Percentiles rank a stretch among this genome's conserved stretches.
These are phyloP conservation scores for Clarias macrocephalus DNA, from an alignment of 2,113 vertebrate species.

Conservation along the genomic window DNA sequence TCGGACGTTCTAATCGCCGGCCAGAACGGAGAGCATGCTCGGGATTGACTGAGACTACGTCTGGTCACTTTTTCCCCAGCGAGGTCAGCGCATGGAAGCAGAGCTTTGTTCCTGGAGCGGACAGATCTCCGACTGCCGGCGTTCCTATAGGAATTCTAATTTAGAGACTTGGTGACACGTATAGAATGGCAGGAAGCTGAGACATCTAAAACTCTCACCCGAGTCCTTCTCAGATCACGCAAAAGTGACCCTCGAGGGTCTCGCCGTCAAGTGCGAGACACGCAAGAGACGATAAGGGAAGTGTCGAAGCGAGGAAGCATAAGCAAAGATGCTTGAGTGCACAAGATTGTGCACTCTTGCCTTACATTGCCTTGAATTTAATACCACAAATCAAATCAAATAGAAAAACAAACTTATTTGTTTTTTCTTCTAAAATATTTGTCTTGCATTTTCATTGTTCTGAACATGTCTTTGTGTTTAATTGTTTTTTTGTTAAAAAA, in stretches of 20 bases:
- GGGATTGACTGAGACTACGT: conserved; percentile 26
- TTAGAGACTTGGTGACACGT: conserved; percentile 66
- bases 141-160: conserved; percentile 58
- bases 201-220: conserved; percentile 60
- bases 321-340: not conserved
- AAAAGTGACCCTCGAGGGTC: conserved; percentile 39
- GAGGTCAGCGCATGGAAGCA: conserved; percentile 56
- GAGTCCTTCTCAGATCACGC: conserved; percentile 58
- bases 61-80: conserved; percentile 50
- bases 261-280: not conserved
- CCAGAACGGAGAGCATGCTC: conserved; percentile 34
- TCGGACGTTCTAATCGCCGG: conserved; percentile 31
- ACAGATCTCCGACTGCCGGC: conserved; percentile 62
- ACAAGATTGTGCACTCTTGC: not conserved
- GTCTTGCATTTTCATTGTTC: not conserved
- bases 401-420: not conserved
- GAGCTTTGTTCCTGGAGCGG: conserved; percentile 37
- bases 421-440: not conserved
- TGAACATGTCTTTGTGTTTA: not conserved
- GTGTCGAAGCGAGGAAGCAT: not conserved
- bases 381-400: no score
- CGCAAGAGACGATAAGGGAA: not conserved
- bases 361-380: not conserved
- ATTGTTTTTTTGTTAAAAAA: not conserved
- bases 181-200: conserved; percentile 71